phyloP scores from a whole-genome alignment of 2,888 invertebrate species.

The Cordilura impudica region DNA sequence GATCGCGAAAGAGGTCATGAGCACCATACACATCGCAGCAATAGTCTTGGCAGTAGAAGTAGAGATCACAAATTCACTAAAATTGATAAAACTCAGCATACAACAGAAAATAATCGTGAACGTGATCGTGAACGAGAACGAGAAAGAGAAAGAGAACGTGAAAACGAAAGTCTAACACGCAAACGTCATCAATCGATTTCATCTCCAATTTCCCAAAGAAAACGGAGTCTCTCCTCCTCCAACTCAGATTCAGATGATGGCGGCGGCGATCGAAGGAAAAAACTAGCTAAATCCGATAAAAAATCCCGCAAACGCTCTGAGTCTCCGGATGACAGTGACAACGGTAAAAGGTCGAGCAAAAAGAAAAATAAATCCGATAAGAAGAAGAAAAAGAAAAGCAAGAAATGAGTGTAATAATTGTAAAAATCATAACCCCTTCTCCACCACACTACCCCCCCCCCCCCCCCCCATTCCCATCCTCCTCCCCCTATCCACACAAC shows the following conservation, averaged over 20 bases:
- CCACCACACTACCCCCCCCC: too few relatives aligned
- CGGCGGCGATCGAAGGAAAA: slow-evolving; percentile 44
- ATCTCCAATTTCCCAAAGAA: slow-evolving; percentile 37
- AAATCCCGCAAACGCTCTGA: slow-evolving; percentile 51
- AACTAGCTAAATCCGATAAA: slow-evolving; percentile 50
- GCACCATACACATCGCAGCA: too few relatives aligned
- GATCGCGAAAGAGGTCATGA: slow-evolving; percentile 9
- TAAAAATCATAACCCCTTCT: too few relatives aligned
- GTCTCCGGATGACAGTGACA: slow-evolving; percentile 53
- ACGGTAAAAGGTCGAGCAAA: slow-evolving; percentile 51
- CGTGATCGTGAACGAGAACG: too few relatives aligned
- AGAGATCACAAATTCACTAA: slow-evolving; percentile 41
- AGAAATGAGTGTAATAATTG: slow-evolving; percentile 44
- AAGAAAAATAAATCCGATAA: slow-evolving; percentile 58
- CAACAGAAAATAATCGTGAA: slow-evolving; percentile 37
- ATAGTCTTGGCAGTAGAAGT: slow-evolving; percentile 18
- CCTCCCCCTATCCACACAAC: too few relatives aligned
- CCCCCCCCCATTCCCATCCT: too few relatives aligned
- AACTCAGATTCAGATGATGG: slow-evolving; percentile 41
- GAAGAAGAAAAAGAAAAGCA: slow-evolving; percentile 59
- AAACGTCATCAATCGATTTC: slow-evolving; percentile 37
- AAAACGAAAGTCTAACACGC: slow-evolving; percentile 18
- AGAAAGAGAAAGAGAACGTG: too few relatives aligned
- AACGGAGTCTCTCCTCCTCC: slow-evolving; percentile 34
- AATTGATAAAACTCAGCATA: slow-evolving; percentile 36